Conservation (phyloP, 30 jellyfish, hydroid and myxozoan genomes). For the Aurelia coerulea region DNA sequence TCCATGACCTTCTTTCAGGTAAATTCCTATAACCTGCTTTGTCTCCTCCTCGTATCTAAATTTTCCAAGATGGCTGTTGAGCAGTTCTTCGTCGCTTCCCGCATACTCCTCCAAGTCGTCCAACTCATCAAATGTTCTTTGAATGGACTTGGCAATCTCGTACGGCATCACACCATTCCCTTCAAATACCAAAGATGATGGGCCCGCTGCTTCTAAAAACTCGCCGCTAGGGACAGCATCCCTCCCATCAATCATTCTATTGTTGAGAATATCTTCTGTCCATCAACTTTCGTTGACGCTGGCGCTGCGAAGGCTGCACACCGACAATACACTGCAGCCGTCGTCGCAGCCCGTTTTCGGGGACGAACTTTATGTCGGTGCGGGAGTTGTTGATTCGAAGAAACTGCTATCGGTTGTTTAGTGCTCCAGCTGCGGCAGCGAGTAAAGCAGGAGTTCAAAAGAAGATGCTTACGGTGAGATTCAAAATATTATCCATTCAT, state of each 20-base stretch:
- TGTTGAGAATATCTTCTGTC: too few relatives aligned
- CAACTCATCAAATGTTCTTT: constrained; percentile 47
- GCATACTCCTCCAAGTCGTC: constrained; percentile 36
- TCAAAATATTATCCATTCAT: too few relatives aligned
- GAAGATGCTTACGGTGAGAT: too few relatives aligned
- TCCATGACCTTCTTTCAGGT: constrained; percentile 39
- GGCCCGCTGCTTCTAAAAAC: constrained; percentile 45
- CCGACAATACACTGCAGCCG: too few relatives aligned
- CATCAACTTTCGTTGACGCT: too few relatives aligned
- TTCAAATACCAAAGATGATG: constrained; percentile 67
- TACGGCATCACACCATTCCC: constrained; percentile 53
- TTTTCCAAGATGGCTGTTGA: constrained; percentile 58
- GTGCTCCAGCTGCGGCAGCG: too few relatives aligned
- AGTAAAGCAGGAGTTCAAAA: too few relatives aligned
- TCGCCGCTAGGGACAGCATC: constrained; percentile 23
- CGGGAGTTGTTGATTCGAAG: too few relatives aligned
- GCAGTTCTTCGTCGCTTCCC: constrained; percentile 68
- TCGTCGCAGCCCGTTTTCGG: too few relatives aligned
- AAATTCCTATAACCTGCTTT: background rate
- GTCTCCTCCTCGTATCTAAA: constrained; percentile 23
- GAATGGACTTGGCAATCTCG: constrained; percentile 38
- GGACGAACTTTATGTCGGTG: too few relatives aligned
- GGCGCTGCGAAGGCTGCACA: too few relatives aligned
- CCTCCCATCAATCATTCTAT: constrained; percentile 17
- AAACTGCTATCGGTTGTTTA: too few relatives aligned